phyloP scores from a whole-genome alignment of 2,113 vertebrate species.

The Caloenas nicobarica region DNA sequence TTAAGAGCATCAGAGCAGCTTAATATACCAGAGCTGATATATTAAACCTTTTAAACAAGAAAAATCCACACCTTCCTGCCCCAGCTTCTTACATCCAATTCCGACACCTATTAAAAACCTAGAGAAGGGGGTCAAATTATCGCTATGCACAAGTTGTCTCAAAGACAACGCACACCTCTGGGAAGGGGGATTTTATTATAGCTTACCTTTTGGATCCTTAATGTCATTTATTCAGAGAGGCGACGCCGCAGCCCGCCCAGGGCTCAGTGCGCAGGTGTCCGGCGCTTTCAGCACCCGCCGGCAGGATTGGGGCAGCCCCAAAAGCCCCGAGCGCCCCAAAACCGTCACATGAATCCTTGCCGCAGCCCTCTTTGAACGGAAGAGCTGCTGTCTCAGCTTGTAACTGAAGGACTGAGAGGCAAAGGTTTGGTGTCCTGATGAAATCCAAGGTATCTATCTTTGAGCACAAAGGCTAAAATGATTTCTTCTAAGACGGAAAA shows the following conservation, averaged over 20 bases:
- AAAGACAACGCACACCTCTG: not conserved
- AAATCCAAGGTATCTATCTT: not conserved
- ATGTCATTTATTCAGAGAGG: not conserved
- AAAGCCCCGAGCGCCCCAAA: not conserved
- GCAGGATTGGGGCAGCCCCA: not conserved
- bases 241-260: rapidly evolving
- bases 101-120: not conserved
- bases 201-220: not conserved
- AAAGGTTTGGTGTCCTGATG: not conserved
- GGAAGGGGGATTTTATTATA: not conserved
- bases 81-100: not conserved
- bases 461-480: not conserved
- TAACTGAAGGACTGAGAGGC: not conserved
- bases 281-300: constrained; percentile 60
- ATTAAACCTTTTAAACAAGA: not conserved
- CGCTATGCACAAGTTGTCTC: not conserved
- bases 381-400: not conserved
- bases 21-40: not conserved
- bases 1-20: not conserved
- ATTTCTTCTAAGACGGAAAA: not conserved
- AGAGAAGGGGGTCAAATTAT: not conserved
- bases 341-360: rapidly evolving
- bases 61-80: not conserved
- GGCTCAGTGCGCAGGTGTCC: constrained; percentile 52
- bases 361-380: not conserved